phyloP scores from a whole-genome alignment of 2,797 vertebrate species.

The Halcyon smyrnensis region DNA sequence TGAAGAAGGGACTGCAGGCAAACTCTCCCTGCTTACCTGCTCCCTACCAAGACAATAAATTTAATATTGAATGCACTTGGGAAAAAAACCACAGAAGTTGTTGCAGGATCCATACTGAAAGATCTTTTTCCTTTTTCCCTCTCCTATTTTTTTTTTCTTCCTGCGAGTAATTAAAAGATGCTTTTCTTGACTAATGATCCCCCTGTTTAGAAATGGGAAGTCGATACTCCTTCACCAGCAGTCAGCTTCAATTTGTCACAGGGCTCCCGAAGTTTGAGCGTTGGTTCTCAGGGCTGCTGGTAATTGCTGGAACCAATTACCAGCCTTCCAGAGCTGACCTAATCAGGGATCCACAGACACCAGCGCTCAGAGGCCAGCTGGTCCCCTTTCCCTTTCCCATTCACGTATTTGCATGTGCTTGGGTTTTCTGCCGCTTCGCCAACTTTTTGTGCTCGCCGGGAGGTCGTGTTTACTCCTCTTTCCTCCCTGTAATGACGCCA shows the following conservation, averaged over 20 bases:
- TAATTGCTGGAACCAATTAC: slow-evolving; percentile 83
- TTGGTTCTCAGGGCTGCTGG: slow-evolving; percentile 74
- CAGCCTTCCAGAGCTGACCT: slow-evolving; percentile 64
- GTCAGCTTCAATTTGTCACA: slow-evolving; percentile 91
- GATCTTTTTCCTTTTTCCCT: slow-evolving; percentile 42
- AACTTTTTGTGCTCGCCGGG: accelerated
- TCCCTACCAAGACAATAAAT: slow-evolving; percentile 81
- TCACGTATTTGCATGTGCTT: neutral
- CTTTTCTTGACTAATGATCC: slow-evolving; percentile 94
- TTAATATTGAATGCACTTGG: slow-evolving; percentile 80
- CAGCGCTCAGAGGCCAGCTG: slow-evolving; percentile 49
- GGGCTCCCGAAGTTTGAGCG: slow-evolving; percentile 76
- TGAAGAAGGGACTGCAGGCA: slow-evolving; percentile 20
- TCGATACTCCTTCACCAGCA: slow-evolving; percentile 87
- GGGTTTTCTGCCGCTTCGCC: neutral
- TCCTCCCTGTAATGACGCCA: accelerated
- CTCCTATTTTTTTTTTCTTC: slow-evolving; percentile 25
- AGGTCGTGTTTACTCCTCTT: neutral
- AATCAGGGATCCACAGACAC: slow-evolving; percentile 50
- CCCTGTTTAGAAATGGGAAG: slow-evolving; percentile 84
- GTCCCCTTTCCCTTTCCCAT: neutral
- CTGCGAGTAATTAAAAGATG: slow-evolving; percentile 94
- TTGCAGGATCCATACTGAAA: slow-evolving; percentile 82
- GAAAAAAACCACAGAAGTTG: slow-evolving; percentile 61
- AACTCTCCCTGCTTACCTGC: neutral